Evolutionary conservation across 2,113 vertebrate genomes (phyloP).

Genomic region (Ailuropoda melanoleuca): DNA sequence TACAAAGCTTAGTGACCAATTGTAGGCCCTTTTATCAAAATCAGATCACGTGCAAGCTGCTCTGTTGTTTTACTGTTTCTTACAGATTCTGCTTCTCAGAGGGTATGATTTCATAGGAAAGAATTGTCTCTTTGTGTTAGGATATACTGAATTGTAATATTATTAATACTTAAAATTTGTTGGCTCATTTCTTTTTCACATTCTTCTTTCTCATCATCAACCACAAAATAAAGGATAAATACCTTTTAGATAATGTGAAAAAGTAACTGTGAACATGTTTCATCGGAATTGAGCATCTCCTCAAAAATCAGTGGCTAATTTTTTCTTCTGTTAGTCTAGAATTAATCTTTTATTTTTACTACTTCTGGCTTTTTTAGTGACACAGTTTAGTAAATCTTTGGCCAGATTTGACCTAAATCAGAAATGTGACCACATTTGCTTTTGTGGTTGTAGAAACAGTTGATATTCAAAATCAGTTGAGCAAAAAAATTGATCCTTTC

Average conservation of each 20-base stretch:
- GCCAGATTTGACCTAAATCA: slow-evolving; percentile 13
- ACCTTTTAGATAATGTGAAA: not conserved
- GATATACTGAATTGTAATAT: not conserved
- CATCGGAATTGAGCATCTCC: not conserved
- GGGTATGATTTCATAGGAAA: not conserved
- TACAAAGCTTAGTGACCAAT: not conserved
- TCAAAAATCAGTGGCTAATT: not conserved
- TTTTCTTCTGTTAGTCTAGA: slow-evolving; percentile 39
- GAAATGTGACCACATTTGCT: not conserved
- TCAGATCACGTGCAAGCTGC: not conserved
- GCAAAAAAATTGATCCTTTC: not conserved
- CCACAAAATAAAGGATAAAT: not conserved
- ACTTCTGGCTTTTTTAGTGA: slow-evolving; percentile 31
- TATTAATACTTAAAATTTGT: not conserved
- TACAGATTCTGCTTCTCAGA: not conserved
- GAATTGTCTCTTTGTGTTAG: not conserved
- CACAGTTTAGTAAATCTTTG: not conserved
- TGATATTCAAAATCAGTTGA: slow-evolving; percentile 18
- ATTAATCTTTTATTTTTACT: slow-evolving; percentile 7
- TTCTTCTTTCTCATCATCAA: not conserved
- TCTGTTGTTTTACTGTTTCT: not conserved
- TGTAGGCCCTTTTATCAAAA: not conserved
- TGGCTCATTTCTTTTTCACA: not conserved
- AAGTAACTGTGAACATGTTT: not conserved
- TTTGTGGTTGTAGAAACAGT: not conserved